phyloP scores from a whole-genome alignment of 2,113 vertebrate genomes.

The Tautogolabrus adspersus region DNA sequence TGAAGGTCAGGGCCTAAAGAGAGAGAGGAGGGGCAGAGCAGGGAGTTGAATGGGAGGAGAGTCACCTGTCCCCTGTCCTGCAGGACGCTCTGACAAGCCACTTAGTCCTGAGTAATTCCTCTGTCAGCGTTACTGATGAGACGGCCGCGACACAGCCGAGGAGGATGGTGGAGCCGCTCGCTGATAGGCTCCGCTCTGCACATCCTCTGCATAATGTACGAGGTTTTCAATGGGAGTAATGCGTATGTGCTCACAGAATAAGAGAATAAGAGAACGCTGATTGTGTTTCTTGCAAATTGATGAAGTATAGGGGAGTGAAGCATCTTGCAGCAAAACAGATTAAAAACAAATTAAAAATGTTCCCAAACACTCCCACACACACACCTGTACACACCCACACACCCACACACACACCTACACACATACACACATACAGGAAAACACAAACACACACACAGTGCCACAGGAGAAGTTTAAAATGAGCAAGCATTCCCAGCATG shows the following conservation, averaged over 20 bases:
- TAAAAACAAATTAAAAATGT: slow-evolving; percentile 35
- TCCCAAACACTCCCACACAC: not conserved
- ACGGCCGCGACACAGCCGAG: slow-evolving; percentile 18
- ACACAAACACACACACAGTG: slow-evolving; percentile 12
- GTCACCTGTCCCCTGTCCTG: slow-evolving; percentile 66
- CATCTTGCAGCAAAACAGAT: slow-evolving; percentile 27
- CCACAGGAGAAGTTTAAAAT: slow-evolving; percentile 17
- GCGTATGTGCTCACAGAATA: slow-evolving; percentile 39
- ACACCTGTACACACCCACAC: slow-evolving; percentile 8
- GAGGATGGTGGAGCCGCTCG: slow-evolving; percentile 17
- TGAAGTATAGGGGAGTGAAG: slow-evolving; percentile 16
- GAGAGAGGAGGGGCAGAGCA: slow-evolving; percentile 22
- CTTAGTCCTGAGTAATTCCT: slow-evolving; percentile 73
- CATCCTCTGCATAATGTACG: slow-evolving; percentile 63
- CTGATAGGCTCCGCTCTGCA: slow-evolving; percentile 32
- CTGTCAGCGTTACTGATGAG: slow-evolving; percentile 68
- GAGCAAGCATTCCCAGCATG: slow-evolving; percentile 2
- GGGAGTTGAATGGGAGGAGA: slow-evolving; percentile 31
- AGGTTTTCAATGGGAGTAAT: slow-evolving; percentile 54
- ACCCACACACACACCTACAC: slow-evolving; percentile 1
- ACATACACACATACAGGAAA: not conserved
- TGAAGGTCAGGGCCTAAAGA: slow-evolving; percentile 60
- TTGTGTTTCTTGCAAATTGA: slow-evolving; percentile 54
- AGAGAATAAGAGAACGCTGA: slow-evolving; percentile 47
- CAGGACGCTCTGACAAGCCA: slow-evolving; percentile 68